Percentiles rank a stretch among this genome's conserved stretches.
phyloP scores from a whole-genome alignment of 2,113 vertebrate genomes.

The Onychostoma macrolepis region DNA sequence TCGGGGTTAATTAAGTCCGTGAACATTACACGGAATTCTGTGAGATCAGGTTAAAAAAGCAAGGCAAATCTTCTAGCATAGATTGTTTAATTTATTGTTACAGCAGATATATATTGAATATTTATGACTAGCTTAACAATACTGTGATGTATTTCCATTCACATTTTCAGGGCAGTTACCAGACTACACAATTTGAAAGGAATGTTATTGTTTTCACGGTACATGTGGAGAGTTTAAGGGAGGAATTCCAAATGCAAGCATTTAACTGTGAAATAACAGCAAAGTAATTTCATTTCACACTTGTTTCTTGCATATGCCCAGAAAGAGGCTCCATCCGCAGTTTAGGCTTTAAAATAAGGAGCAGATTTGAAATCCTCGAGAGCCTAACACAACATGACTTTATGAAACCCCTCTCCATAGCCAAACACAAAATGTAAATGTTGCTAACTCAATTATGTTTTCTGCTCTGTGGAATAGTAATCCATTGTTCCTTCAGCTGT shows the following conservation, averaged over 20 bases:
- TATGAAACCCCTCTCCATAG: conserved; percentile 26
- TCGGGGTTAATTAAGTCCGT: no score
- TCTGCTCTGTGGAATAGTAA: conserved; percentile 24
- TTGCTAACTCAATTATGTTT: conserved; percentile 50
- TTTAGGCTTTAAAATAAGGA: conserved; percentile 16
- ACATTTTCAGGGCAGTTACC: conserved; percentile 15
- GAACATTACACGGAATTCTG: no score
- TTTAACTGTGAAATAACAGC: conserved; percentile 37
- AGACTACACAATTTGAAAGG: conserved; percentile 31
- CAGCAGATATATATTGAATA: background rate
- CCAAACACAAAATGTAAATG: conserved; percentile 42
- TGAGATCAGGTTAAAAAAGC: no score
- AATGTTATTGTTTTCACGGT: conserved; percentile 29
- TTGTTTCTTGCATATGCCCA: conserved; percentile 11
- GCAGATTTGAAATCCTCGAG: conserved; percentile 11
- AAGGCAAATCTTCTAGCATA: background rate
- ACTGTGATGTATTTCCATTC: conserved; percentile 25
- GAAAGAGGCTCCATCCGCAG: conserved; percentile 11
- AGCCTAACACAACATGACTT: conserved; percentile 43
- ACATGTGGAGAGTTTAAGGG: background rate
- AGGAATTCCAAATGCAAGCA: conserved; percentile 28
- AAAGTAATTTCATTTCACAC: conserved; percentile 31
- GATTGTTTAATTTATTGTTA: background rate
- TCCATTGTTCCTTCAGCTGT: conserved; percentile 37
- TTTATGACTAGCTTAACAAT: conserved; percentile 13